phyloP scores from a whole-genome alignment of 2,113 vertebrate genomes.

The Pseudopodoces humilis region DNA sequence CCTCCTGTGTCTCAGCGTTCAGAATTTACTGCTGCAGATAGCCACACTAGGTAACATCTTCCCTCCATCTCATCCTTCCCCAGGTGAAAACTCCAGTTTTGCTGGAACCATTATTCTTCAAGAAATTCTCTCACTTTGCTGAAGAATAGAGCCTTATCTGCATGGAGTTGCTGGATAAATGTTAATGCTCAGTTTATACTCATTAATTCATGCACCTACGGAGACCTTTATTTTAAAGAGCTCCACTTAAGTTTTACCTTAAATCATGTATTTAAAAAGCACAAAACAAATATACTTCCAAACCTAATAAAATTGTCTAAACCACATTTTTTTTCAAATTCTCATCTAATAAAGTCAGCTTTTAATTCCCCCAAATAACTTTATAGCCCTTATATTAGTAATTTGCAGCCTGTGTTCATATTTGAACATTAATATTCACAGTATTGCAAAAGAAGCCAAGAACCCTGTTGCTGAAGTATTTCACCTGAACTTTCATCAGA shows the following conservation, averaged over 20 bases:
- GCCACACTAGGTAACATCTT: not conserved
- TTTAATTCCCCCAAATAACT: not conserved
- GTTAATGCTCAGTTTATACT: not conserved
- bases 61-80: not conserved
- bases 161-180: not conserved
- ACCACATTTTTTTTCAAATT: not conserved
- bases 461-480: not conserved
- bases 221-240: not conserved
- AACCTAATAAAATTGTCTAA: not conserved
- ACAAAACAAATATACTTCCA: not conserved
- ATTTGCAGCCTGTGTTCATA: not conserved
- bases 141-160: not conserved
- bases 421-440: not conserved
- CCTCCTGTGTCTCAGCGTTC: not conserved
- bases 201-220: not conserved
- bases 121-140: not conserved
- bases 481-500: not conserved
- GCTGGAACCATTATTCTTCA: not conserved
- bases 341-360: not conserved
- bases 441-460: not conserved
- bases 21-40: not conserved
- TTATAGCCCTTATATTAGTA: not conserved
- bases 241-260: not conserved
- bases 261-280: not conserved
- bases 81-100: not conserved